Conservation (phyloP, 1,140 invertebrate species). For the Neodiprion lecontei region DNA sequence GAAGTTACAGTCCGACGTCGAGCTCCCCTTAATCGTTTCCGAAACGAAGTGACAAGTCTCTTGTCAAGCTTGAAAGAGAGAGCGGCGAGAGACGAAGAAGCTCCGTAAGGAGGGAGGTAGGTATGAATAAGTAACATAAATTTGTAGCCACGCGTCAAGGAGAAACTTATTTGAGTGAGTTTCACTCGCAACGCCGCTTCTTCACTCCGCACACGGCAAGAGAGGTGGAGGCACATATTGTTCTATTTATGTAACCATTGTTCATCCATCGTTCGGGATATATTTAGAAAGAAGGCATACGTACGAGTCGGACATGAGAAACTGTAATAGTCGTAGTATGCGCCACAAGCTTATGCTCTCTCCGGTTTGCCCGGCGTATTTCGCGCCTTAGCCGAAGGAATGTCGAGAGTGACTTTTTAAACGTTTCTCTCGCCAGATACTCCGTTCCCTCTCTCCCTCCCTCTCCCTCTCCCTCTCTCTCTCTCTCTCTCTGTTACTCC, state of each 20-base stretch:
- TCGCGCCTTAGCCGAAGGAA: neutral
- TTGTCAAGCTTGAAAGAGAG: no score
- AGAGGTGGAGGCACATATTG: constrained; percentile 48
- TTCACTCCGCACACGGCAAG: no score
- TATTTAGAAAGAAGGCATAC: constrained; percentile 45
- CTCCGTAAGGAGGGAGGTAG: no score
- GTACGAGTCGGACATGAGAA: neutral
- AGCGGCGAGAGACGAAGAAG: no score
- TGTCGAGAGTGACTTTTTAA: constrained; percentile 1
- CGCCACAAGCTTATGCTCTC: neutral
- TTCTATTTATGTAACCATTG: constrained; percentile 63
- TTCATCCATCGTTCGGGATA: constrained; percentile 62
- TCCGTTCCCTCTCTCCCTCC: neutral
- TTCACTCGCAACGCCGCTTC: no score
- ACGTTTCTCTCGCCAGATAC: neutral
- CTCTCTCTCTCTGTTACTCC: neutral
- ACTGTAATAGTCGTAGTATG: neutral
- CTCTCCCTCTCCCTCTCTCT: neutral
- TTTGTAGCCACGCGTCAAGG: no score
- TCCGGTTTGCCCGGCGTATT: neutral
- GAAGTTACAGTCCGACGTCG: no score
- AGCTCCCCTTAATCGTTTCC: no score
- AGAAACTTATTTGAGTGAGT: no score
- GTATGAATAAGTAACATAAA: no score
- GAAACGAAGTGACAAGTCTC: no score